Conservation (phyloP, 2,113 vertebrate species). For the Protobothrops flavoviridis region DNA sequence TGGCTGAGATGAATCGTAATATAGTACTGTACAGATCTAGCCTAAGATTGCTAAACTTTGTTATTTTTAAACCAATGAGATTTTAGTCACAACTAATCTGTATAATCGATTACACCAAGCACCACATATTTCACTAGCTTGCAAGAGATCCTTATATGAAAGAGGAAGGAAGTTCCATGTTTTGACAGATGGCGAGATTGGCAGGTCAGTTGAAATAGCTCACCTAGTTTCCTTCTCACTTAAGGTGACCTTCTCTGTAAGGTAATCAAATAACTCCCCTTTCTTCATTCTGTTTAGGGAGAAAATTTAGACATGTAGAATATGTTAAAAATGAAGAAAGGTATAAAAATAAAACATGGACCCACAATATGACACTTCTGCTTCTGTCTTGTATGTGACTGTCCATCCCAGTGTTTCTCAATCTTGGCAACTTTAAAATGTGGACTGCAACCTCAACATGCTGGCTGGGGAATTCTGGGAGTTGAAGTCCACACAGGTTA, state of each 20-base stretch:
- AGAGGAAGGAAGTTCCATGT: background rate
- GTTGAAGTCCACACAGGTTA: background rate
- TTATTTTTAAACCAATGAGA: background rate
- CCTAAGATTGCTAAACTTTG: background rate
- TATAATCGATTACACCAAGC: background rate
- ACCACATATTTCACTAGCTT: background rate
- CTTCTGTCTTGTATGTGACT: background rate
- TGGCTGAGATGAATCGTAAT: background rate
- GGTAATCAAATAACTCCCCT: slow-evolving; percentile 97
- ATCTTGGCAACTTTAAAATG: background rate
- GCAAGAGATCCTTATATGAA: background rate
- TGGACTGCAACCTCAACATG: background rate
- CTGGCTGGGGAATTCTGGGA: background rate
- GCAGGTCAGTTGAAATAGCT: slow-evolving; percentile 4
- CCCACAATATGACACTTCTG: background rate
- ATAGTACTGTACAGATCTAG: background rate
- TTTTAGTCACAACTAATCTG: background rate
- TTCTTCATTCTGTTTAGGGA: slow-evolving; percentile 82
- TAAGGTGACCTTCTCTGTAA: slow-evolving; percentile 95
- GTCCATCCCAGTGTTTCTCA: background rate
- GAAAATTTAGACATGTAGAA: background rate
- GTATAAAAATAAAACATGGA: background rate
- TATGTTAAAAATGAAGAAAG: background rate
- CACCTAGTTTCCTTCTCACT: slow-evolving; percentile 97
- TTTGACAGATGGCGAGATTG: background rate